Conservation (phyloP, 2,888 invertebrate species). For the Pachymerium ferrugineum region DNA sequence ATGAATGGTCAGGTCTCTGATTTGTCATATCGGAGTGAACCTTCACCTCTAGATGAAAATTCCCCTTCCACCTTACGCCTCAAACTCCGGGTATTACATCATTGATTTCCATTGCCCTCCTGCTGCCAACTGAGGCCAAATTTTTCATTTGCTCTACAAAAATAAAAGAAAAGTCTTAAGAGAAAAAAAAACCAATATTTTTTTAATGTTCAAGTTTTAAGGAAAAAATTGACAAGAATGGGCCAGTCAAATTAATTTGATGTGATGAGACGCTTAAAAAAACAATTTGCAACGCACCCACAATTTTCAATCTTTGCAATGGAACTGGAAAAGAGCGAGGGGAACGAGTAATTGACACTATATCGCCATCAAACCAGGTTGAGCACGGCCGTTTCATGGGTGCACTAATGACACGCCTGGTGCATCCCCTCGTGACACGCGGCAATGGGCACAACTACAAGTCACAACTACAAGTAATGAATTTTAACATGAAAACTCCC, state of each 20-base stretch:
- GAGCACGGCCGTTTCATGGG: conserved; percentile 22
- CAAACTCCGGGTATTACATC: conserved; percentile 24
- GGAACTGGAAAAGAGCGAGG: conserved; percentile 25
- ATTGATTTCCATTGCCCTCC: conserved; percentile 27
- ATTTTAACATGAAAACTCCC: conserved; percentile 21
- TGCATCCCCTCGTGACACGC: conserved; percentile 23
- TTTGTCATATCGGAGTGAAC: conserved; percentile 27
- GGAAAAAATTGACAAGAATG: background rate
- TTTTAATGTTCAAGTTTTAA: background rate
- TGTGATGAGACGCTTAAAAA: conserved; percentile 17
- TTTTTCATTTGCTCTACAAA: conserved; percentile 16
- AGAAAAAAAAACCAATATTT: background rate
- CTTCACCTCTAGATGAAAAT: conserved; percentile 27
- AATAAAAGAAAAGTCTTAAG: background rate
- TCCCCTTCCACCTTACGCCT: conserved; percentile 27
- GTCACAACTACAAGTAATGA: conserved; percentile 29
- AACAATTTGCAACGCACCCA: conserved; percentile 27
- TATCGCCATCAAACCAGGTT: conserved; percentile 25
- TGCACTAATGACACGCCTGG: conserved; percentile 24
- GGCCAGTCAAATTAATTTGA: background rate
- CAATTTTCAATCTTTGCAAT: conserved; percentile 24
- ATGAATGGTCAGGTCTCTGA: conserved; percentile 27
- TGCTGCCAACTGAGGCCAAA: conserved; percentile 19
- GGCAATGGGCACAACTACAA: conserved; percentile 22
- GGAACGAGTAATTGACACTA: conserved; percentile 25